Evolutionary conservation across 2,797 vertebrate genomes (phyloP).

Genomic region (Pseudopleuronectes americanus): DNA sequence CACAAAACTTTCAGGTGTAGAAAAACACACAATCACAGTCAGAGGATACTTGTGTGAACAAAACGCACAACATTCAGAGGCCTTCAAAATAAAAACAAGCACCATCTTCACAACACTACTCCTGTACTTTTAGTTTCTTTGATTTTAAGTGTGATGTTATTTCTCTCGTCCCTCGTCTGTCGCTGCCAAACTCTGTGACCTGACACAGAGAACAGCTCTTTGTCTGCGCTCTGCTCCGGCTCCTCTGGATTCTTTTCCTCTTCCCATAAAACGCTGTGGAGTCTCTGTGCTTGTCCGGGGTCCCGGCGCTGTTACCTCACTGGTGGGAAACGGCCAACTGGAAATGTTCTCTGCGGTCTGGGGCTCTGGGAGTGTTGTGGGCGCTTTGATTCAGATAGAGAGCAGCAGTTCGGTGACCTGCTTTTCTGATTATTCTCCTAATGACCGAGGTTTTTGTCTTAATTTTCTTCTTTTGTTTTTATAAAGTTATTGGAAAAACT

Average conservation of each 20-base stretch:
- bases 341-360: conserved; percentile 81
- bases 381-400: conserved; percentile 78
- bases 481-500: conserved; percentile 19
- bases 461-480: neutral
- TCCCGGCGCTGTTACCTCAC: conserved; percentile 81
- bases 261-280: conserved; percentile 67
- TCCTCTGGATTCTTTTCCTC: conserved; percentile 54
- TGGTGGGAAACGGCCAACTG: conserved; percentile 78
- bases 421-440: conserved; percentile 45
- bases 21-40: no score
- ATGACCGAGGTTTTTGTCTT: conserved; percentile 33
- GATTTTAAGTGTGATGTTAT: conserved; percentile 11
- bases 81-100: neutral
- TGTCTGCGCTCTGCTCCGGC: conserved; percentile 61
- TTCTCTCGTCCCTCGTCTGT: conserved; percentile 8
- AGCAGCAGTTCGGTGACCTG: conserved; percentile 65
- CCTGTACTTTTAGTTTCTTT: neutral
- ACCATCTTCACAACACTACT: neutral
- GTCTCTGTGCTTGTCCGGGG: conserved; percentile 68
- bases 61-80: neutral
- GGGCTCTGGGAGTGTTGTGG: conserved; percentile 76
- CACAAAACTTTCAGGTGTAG: no score
- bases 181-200: conserved; percentile 37
- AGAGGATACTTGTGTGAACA: no score
- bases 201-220: conserved; percentile 58